phyloP scores from a whole-genome alignment of 1,140 invertebrate genomes.

The Acromyrmex charruanus region DNA sequence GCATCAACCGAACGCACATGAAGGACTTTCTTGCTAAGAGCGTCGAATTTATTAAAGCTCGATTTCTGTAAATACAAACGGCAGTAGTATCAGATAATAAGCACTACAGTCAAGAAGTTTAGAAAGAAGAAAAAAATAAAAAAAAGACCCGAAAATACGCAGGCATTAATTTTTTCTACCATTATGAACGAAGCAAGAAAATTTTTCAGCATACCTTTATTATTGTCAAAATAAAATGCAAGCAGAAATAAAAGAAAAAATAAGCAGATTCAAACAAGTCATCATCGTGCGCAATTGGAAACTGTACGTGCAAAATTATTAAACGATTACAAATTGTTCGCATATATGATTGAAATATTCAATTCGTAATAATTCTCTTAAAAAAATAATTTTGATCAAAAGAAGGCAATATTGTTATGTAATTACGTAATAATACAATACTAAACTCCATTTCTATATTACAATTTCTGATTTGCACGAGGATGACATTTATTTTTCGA shows the following conservation, averaged over 20 bases:
- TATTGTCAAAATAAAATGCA: slow-evolving; percentile 20
- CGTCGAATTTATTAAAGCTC: slow-evolving; percentile 92
- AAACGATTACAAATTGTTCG: not conserved
- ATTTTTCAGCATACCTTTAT: not conserved
- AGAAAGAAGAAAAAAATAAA: not conserved
- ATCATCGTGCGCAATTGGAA: not conserved
- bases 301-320: not conserved
- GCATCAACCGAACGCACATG: slow-evolving; percentile 90
- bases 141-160: not conserved
- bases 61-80: slow-evolving; percentile 89
- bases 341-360: not conserved
- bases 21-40: slow-evolving; percentile 90
- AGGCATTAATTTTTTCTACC: not conserved
- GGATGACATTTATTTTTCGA: not conserved
- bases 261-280: not conserved
- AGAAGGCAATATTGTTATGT: not conserved
- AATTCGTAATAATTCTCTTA: not conserved
- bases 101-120: not conserved
- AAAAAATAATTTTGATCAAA: not conserved
- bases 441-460: not conserved
- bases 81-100: slow-evolving; percentile 25
- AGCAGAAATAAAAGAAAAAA: not conserved
- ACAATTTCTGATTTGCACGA: not conserved
- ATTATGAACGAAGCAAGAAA: not conserved
- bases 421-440: not conserved